Base-by-base conservation (phyloP, 2,797 vertebrate genomes). In the Enteromius viviparus region DNA sequence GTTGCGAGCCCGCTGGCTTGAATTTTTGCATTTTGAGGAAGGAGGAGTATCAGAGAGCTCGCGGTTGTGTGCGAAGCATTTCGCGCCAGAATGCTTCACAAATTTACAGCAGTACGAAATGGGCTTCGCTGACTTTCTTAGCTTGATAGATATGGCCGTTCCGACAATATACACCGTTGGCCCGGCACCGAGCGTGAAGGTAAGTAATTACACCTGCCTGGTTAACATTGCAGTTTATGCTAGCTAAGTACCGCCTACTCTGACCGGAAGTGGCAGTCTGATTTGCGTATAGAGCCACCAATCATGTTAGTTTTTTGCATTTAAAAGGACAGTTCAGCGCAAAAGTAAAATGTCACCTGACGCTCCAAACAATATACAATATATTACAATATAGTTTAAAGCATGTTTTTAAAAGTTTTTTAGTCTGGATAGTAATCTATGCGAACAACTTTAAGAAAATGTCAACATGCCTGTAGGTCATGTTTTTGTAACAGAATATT, bases 51-150 rank as follows among this genome's bases (percentile, higher is more conserved):
- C 65, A 7, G 77, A 71, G 0, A 80, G 80, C 53, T 85, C 80
- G 34, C 84, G 84, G 9, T 60, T 85, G 26, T 85, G 84, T 29
- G 69, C 70, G 49, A 68, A 81, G 21, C 85, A 86, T 69, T 86
- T 86, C 49, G 17, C 70, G 1, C 76, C 82, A 3, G 76, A 80
- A 21, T 83, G 37, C 70, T 83, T 86, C 45, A 80, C 65, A 17
- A 86, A 86, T 69, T 26, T 83, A 53, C 81, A 81, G 10, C 62
- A 80, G 53, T 83, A 81, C 45, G 69, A 81, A 51, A 81, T 81
- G 42, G 80, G 69, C 9, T 81, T 74, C n/a, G 47, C 42, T 12
- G 69, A 81, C 29, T 81, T 64, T 64, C 42, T 74, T 10, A 64
- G 49, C 70, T 34, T 74, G 21, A 74, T 74, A 81, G 70, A 74